A percentile compares a stretch with the other conserved stretches of the same genome.
These are phyloP conservation scores for Equus quagga DNA, from an alignment of 2,113 vertebrate genomes.

Conservation along the genomic window DNA sequence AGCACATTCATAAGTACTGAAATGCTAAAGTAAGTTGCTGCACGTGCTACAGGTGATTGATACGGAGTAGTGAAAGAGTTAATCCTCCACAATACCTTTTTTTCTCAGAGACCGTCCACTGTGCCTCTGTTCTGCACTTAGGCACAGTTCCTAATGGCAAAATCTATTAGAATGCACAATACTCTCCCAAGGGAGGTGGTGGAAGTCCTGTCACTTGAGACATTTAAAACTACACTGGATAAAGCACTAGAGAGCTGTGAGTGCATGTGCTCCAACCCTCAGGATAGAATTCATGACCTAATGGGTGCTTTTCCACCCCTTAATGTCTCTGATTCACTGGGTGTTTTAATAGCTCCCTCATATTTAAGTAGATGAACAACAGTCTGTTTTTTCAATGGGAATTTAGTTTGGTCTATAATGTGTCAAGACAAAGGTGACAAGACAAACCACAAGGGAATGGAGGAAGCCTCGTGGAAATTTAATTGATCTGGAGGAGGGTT, in stretches of 20 bases:
- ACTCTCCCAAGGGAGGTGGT: slow-evolving; percentile 56
- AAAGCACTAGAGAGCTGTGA: slow-evolving; percentile 62
- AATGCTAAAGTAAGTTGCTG: background rate
- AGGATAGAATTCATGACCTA: slow-evolving; percentile 72
- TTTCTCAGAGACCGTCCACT: background rate
- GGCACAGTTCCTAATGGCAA: slow-evolving; percentile 72
- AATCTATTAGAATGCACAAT: slow-evolving; percentile 72
- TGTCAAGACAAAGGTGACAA: slow-evolving; percentile 78
- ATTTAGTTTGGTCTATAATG: slow-evolving; percentile 77
- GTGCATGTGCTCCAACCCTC: slow-evolving; percentile 52
- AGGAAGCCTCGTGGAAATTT: slow-evolving; percentile 70
- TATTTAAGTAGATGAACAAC: slow-evolving; percentile 80
- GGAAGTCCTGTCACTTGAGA: slow-evolving; percentile 76
- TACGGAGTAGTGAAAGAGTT: slow-evolving; percentile 52
- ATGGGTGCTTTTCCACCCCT: slow-evolving; percentile 71
- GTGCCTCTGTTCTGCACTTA: slow-evolving; percentile 55
- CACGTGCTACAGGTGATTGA: slow-evolving; percentile 46
- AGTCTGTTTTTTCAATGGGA: slow-evolving; percentile 74
- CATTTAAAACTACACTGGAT: slow-evolving; percentile 64
- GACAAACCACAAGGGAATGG: slow-evolving; percentile 67
- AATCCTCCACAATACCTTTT: slow-evolving; percentile 29
- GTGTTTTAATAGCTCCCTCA: slow-evolving; percentile 75
- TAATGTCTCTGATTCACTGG: slow-evolving; percentile 69
- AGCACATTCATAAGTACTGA: background rate
- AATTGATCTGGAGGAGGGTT: slow-evolving; percentile 77